Percentiles rank a stretch among this genome's conserved stretches.
Evolutionary conservation across 2,888 invertebrate species (phyloP).

Genomic region (Magallana nippona): DNA sequence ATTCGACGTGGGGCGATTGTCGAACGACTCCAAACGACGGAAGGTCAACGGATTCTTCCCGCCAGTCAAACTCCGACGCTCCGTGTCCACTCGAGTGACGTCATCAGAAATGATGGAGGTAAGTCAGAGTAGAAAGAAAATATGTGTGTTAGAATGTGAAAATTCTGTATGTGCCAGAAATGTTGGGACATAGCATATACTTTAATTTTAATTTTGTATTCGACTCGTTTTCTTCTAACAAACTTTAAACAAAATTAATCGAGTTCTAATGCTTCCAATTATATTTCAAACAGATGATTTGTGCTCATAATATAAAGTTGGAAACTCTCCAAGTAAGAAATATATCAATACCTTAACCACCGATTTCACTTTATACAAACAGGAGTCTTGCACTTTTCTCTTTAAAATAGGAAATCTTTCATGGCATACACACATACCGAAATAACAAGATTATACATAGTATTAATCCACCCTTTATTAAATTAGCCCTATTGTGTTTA

Average conservation of each 20-base stretch:
- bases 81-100: conserved; percentile 49
- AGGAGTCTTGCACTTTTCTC: no score
- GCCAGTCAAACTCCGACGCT: conserved; percentile 62
- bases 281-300: not conserved
- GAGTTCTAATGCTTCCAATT: not conserved
- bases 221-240: no score
- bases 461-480: not conserved
- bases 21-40: conserved; percentile 52
- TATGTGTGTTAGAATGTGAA: no score
- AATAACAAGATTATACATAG: not conserved
- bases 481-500: not conserved
- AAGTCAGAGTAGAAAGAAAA: not conserved
- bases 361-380: not conserved
- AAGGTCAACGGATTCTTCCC: conserved; percentile 69
- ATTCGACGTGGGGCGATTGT: conserved; percentile 60
- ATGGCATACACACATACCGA: not conserved
- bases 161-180: no score
- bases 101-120: conserved; percentile 45
- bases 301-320: not conserved
- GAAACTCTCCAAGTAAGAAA: not conserved
- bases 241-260: not conserved
- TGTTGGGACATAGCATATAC: no score
- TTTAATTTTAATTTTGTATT: no score
- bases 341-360: not conserved
- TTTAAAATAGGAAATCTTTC: not conserved